These are phyloP conservation scores for Lagodon rhomboides DNA, from an alignment of 2,797 vertebrate species.

Conservation along the genomic window DNA sequence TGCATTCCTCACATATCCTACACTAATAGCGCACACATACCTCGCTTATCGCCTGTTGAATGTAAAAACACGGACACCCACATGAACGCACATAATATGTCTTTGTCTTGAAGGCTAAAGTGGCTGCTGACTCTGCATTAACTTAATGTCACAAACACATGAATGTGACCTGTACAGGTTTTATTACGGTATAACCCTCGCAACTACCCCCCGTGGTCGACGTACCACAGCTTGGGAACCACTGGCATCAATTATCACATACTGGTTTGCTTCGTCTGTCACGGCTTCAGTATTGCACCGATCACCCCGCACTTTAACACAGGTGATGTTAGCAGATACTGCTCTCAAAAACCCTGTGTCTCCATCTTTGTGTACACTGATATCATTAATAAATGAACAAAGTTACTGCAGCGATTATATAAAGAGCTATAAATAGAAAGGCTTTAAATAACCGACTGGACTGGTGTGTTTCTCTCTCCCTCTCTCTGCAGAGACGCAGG, in stretches of 20 bases:
- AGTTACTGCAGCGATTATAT: conserved; percentile 52
- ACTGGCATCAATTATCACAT: conserved; percentile 2
- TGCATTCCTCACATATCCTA: conserved; percentile 75
- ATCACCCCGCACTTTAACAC: background rate
- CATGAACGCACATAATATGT: conserved; percentile 34
- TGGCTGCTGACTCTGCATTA: conserved; percentile 51
- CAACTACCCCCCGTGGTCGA: background rate
- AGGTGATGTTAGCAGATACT: conserved; percentile 24
- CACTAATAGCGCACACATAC: conserved; percentile 56
- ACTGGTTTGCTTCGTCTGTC: conserved; percentile 9
- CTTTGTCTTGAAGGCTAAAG: conserved; percentile 64
- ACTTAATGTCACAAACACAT: conserved; percentile 3
- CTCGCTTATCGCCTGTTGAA: conserved; percentile 40
- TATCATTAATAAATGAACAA: conserved; percentile 49
- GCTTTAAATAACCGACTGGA: conserved; percentile 66
- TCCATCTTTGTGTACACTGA: conserved; percentile 2
- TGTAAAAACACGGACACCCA: conserved; percentile 43
- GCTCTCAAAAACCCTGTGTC: conserved; percentile 19
- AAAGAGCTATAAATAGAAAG: conserved; percentile 62
- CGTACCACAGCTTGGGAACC: conserved; percentile 7
- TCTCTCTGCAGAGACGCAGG: conserved; percentile 19
- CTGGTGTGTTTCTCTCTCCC: conserved; percentile 15
- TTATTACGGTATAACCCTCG: background rate
- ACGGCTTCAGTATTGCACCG: background rate
- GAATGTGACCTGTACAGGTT: conserved; percentile 10